phyloP scores from a whole-genome alignment of 2,888 invertebrate species.

The Meta bourneti region DNA sequence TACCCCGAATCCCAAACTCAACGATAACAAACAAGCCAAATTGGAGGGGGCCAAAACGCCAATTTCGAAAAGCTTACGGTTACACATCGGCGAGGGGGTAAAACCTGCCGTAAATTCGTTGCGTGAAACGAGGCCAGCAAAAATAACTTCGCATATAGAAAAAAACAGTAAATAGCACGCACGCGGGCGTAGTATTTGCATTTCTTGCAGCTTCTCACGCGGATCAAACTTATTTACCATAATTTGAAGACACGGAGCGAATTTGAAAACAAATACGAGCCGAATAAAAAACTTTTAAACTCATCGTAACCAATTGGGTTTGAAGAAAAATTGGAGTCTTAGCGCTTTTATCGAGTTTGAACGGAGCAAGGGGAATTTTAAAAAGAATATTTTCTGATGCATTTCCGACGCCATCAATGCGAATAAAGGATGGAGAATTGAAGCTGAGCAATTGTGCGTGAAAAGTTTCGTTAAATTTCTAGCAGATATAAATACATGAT shows the following conservation, averaged over 20 bases:
- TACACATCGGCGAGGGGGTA: not conserved
- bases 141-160: not conserved
- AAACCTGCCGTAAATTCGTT: not conserved
- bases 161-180: not conserved
- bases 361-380: constrained; percentile 10
- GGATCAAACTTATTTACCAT: constrained; percentile 41
- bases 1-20: not conserved
- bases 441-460: too few relatives aligned
- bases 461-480: too few relatives aligned
- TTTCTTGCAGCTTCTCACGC: not conserved
- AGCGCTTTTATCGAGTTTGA: constrained; percentile 25
- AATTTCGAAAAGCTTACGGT: not conserved
- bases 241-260: constrained; percentile 36
- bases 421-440: too few relatives aligned
- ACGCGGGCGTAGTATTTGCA: constrained; percentile 26
- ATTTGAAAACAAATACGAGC: constrained; percentile 31
- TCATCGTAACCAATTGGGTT: constrained; percentile 28
- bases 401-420: too few relatives aligned
- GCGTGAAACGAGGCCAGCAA: not conserved
- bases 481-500: too few relatives aligned
- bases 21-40: not conserved
- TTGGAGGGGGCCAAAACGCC: not conserved
- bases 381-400: not conserved
- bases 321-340: constrained; percentile 24
- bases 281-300: constrained; percentile 41